Evolutionary conservation across 2,888 invertebrate genomes (phyloP).

Genomic region (Leptopilina drosophilae): DNA sequence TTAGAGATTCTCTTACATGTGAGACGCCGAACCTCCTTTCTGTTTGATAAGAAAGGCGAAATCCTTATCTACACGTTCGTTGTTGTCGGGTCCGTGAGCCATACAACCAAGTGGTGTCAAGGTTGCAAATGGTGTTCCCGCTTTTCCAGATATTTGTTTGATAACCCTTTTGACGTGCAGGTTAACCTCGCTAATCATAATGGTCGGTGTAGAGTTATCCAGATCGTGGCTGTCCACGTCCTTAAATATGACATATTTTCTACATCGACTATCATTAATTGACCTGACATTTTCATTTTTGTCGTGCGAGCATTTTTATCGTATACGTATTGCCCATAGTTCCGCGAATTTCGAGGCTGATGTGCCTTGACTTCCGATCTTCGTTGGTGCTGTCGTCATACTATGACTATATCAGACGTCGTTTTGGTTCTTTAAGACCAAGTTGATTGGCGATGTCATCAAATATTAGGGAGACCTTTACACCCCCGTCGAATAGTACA

Average conservation of each 20-base stretch:
- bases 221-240: no score
- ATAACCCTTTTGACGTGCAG: no score
- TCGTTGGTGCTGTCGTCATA: not conserved
- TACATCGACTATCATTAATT: constrained; percentile 23
- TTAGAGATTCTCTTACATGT: not conserved
- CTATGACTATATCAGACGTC: not conserved
- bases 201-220: no score
- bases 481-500: not conserved
- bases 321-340: not conserved
- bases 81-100: not conserved
- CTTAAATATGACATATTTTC: no score
- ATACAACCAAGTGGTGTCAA: constrained; percentile 36
- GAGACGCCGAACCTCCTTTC: not conserved
- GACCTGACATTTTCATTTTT: constrained; percentile 3
- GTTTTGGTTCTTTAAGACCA: not conserved
- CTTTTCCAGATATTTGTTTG: not conserved
- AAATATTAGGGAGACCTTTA: not conserved
- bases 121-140: not conserved
- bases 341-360: not conserved
- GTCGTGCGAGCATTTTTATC: not conserved
- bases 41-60: no score
- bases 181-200: no score
- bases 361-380: not conserved
- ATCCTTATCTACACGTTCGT: no score
- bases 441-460: not conserved